These are phyloP conservation scores for rabbit (Oryctolagus cuniculus) DNA, from an alignment of 2,113 vertebrate species.

Conservation along the genomic window DNA sequence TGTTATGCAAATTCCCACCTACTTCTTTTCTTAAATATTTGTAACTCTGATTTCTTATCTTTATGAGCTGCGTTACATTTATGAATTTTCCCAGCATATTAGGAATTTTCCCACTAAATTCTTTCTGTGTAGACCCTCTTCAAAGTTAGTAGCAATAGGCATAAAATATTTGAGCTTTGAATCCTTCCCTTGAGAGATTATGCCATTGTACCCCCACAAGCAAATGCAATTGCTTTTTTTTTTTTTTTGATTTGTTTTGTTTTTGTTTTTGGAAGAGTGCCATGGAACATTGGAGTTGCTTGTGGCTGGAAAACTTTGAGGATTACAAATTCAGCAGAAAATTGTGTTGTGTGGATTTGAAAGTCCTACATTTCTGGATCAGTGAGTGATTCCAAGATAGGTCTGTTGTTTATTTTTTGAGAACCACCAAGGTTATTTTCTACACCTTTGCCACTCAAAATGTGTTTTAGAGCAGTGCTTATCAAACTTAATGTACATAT, in stretches of 20 bases:
- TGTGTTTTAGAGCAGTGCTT: slow-evolving; percentile 1
- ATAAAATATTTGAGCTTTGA: slow-evolving; percentile 36
- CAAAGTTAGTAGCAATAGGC: not conserved
- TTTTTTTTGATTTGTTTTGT: not conserved
- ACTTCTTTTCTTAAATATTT: slow-evolving; percentile 39
- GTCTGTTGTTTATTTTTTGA: slow-evolving; percentile 20
- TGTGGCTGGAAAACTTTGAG: slow-evolving; percentile 67
- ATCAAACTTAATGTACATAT: slow-evolving; percentile 21
- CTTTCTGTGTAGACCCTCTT: slow-evolving; percentile 15
- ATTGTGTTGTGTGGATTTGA: slow-evolving; percentile 45
- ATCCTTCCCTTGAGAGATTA: slow-evolving; percentile 20
- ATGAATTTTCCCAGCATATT: slow-evolving; percentile 1
- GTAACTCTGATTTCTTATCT: slow-evolving; percentile 46
- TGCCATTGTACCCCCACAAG: slow-evolving; percentile 5
- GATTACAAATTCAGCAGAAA: slow-evolving; percentile 71
- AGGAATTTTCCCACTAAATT: not conserved
- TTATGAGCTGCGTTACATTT: slow-evolving; percentile 6
- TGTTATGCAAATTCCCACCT: not conserved
- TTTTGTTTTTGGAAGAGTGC: slow-evolving; percentile 25
- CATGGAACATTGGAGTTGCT: slow-evolving; percentile 50
- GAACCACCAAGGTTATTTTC: slow-evolving; percentile 3
- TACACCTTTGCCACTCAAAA: slow-evolving; percentile 12
- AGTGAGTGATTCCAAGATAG: not conserved
- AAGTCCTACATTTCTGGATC: slow-evolving; percentile 55
- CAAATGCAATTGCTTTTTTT: slow-evolving; percentile 27